Conservation (phyloP, 2,113 vertebrate species). For the Varanus komodoensis region DNA sequence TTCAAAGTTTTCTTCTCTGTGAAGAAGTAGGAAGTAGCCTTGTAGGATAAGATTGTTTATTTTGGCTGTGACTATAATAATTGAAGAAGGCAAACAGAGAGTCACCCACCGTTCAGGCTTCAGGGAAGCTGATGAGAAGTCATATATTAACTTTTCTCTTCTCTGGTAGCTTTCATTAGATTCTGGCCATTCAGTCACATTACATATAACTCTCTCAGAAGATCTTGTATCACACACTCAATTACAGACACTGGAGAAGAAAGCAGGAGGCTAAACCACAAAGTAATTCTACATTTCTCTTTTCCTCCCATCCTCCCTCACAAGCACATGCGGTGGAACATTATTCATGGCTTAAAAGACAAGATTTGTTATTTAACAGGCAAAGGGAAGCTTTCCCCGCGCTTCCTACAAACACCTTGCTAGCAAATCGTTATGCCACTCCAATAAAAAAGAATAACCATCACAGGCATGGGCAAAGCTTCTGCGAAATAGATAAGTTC, state of each 20-base stretch:
- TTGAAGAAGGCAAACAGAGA: not conserved
- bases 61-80: not conserved
- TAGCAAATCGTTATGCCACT: not conserved
- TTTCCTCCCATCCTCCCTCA: too few species aligned
- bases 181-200: not conserved
- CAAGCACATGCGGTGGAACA: not conserved
- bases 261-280: not conserved
- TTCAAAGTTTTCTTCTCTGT: not conserved
- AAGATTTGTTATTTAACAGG: not conserved
- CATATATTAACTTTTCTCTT: not conserved
- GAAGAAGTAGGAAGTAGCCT: not conserved
- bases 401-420: conserved; percentile 25
- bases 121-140: not conserved
- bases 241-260: not conserved
- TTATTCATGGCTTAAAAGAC: conserved; percentile 28
- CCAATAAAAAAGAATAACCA: not conserved
- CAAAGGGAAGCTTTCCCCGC: not conserved
- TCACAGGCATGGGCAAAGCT: not conserved
- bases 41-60: conserved; percentile 5
- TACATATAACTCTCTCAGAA: not conserved
- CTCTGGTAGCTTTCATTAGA: not conserved
- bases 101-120: not conserved
- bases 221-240: not conserved
- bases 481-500: not conserved
- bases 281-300: not conserved